Conservation (phyloP, 2,113 vertebrate genomes). For the Desmodus rotundus region DNA sequence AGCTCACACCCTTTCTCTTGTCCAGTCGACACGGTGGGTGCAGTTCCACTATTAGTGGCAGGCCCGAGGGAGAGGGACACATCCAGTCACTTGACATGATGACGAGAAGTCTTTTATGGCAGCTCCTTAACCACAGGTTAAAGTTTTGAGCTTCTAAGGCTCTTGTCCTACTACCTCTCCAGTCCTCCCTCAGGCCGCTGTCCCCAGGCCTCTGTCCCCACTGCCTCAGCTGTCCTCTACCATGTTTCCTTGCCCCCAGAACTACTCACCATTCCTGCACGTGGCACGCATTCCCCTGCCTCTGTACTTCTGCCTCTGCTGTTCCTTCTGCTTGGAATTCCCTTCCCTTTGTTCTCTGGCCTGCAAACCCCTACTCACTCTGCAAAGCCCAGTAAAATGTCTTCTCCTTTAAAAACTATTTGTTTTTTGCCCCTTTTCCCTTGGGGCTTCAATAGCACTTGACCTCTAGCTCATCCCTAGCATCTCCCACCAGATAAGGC, state of each 20-base stretch:
- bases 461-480: neutral
- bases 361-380: neutral
- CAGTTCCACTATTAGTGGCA: neutral
- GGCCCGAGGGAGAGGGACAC: neutral
- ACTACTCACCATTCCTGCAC: neutral
- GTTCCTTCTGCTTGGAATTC: neutral
- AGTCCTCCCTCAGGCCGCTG: neutral
- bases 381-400: neutral
- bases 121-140: neutral
- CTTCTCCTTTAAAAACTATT: neutral
- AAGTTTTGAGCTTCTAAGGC: neutral
- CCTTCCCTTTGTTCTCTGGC: neutral
- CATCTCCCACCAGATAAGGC: rapidly evolving
- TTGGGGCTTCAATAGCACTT: neutral
- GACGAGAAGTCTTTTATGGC: neutral
- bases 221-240: neutral
- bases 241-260: rapidly evolving
- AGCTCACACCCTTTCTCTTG: neutral
- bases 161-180: neutral
- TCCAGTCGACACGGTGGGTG: neutral
- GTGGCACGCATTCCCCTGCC: rapidly evolving
- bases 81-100: neutral
- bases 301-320: neutral
- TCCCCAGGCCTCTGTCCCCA: rapidly evolving
- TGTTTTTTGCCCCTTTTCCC: neutral